These are phyloP conservation scores for Fratercula arctica DNA, from an alignment of 2,797 vertebrate species.

Conservation along the genomic window DNA sequence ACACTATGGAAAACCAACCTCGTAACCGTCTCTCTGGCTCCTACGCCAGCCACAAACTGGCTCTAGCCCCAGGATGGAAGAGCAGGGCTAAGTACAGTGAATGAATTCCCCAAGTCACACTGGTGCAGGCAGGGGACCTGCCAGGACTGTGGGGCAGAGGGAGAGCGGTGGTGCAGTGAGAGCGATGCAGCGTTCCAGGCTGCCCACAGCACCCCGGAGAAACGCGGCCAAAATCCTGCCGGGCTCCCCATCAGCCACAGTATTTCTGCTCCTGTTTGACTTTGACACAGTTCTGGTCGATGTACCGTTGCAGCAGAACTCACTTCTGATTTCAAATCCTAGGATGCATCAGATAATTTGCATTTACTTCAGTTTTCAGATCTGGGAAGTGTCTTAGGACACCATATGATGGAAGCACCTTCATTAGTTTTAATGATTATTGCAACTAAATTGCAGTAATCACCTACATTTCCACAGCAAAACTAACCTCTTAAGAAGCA, in stretches of 20 bases:
- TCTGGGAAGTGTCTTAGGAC: background rate
- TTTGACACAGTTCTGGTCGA: accelerated
- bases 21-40: background rate
- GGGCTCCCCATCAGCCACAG: accelerated
- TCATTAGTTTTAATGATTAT: background rate
- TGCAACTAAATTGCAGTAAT: background rate
- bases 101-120: background rate
- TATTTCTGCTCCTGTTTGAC: accelerated
- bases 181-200: accelerated
- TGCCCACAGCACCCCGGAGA: background rate
- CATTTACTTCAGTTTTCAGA: background rate
- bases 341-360: no score
- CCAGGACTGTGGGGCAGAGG: accelerated
- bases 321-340: accelerated
- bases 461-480: background rate
- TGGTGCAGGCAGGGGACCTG: background rate
- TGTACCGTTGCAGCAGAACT: accelerated
- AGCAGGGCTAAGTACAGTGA: background rate
- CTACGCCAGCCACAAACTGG: background rate
- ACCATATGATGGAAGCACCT: background rate
- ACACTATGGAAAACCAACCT: accelerated
- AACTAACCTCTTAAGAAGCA: background rate
- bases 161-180: accelerated
- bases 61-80: background rate
- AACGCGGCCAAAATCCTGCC: background rate